Conservation (phyloP, 1,140 invertebrate genomes). For the Globodera rostochiensis region DNA sequence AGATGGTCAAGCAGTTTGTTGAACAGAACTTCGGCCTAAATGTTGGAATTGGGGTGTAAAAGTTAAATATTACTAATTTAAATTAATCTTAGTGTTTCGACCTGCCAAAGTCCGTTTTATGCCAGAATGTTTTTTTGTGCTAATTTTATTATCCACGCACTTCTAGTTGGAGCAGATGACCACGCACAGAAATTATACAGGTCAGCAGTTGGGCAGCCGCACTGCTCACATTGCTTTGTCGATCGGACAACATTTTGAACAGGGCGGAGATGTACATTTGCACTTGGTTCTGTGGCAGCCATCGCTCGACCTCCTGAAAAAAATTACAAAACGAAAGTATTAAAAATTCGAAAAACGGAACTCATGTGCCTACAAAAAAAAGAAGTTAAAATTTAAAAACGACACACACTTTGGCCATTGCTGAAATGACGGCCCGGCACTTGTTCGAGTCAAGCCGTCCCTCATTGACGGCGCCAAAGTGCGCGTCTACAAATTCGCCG, state of each 20-base stretch:
- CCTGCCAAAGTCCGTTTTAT: slow-evolving; percentile 19
- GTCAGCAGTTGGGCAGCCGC: slow-evolving; percentile 58
- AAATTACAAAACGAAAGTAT: slow-evolving; percentile 23
- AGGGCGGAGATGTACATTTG: slow-evolving; percentile 63
- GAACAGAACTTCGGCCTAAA: slow-evolving; percentile 58
- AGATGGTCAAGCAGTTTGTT: slow-evolving; percentile 56
- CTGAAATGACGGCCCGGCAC: slow-evolving; percentile 43
- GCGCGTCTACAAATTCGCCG: slow-evolving; percentile 43
- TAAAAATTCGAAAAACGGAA: no score
- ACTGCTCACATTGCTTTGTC: slow-evolving; percentile 59
- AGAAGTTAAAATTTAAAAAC: background rate
- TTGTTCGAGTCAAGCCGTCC: slow-evolving; percentile 53
- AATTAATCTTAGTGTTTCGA: no score
- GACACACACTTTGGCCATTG: slow-evolving; percentile 50
- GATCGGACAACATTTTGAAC: slow-evolving; percentile 62
- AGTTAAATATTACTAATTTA: slow-evolving; percentile 22
- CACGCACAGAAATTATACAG: slow-evolving; percentile 52
- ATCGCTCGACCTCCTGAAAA: slow-evolving; percentile 57
- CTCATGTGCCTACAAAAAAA: no score
- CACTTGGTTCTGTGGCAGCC: slow-evolving; percentile 59
- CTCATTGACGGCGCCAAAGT: slow-evolving; percentile 52
- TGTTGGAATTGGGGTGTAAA: slow-evolving; percentile 6
- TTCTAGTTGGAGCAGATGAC: slow-evolving; percentile 53
- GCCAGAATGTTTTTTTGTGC: background rate
- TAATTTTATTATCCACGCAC: slow-evolving; percentile 22